phyloP scores from a whole-genome alignment of 2,888 invertebrate species.

The Pristionchus fissidentatus region DNA sequence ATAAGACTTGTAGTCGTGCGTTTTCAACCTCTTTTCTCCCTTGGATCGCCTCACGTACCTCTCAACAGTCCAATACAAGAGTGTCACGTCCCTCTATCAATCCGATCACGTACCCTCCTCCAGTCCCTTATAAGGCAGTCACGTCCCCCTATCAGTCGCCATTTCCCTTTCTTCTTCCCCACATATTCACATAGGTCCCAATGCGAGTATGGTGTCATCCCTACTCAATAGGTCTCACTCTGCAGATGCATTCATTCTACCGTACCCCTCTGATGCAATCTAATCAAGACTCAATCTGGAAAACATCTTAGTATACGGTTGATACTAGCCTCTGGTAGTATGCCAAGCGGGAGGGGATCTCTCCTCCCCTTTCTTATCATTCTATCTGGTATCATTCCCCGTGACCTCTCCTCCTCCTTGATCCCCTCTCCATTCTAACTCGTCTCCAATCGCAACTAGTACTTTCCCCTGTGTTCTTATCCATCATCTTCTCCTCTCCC shows the following conservation, averaged over 20 bases:
- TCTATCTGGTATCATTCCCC: background rate
- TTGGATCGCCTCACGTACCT: slow-evolving; percentile 19
- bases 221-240: background rate
- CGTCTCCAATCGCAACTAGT: slow-evolving; percentile 38
- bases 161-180: slow-evolving; percentile 4
- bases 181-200: slow-evolving; percentile 20
- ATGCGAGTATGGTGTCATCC: background rate
- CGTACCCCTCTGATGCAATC: background rate
- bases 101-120: background rate
- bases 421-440: slow-evolving; percentile 16
- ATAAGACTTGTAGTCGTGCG: slow-evolving; percentile 28
- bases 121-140: slow-evolving; percentile 25
- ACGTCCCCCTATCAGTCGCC: slow-evolving; percentile 17
- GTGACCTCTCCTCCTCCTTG: slow-evolving; percentile 10
- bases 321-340: background rate
- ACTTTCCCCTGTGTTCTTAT: background rate
- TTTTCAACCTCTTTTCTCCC: background rate
- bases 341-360: background rate
- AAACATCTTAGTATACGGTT: background rate
- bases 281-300: slow-evolving; percentile 12
- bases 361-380: background rate
- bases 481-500: background rate
- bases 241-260: background rate
- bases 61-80: background rate
- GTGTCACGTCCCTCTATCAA: background rate